phyloP scores from a whole-genome alignment of 2,113 vertebrate genomes.

The Ageneiosus marmoratus region DNA sequence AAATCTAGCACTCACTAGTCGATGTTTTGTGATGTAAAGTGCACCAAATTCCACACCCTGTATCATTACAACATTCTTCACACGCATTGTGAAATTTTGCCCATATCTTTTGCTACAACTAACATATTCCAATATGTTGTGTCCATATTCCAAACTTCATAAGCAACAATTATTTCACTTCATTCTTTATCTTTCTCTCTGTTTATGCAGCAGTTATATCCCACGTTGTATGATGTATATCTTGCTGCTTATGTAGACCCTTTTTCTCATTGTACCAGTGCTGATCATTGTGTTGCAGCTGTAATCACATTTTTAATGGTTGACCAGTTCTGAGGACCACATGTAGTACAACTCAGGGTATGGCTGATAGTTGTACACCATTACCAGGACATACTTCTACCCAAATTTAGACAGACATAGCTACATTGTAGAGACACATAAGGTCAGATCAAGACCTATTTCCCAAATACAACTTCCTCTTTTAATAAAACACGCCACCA shows the following conservation, averaged over 20 bases:
- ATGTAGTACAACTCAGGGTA: not conserved
- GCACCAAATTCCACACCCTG: no score
- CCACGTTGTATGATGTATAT: no score
- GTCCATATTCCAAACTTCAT: no score
- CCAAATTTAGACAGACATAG: not conserved
- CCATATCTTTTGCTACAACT: no score
- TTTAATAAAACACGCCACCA: not conserved
- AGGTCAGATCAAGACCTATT: slow-evolving; percentile 13
- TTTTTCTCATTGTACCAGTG: not conserved
- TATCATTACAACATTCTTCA: no score
- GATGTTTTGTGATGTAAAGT: no score
- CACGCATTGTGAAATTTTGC: no score
- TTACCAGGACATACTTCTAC: not conserved
- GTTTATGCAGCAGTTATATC: no score
- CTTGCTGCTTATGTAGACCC: not conserved
- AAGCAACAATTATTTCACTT: no score
- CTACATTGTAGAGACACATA: not conserved
- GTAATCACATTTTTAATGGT: slow-evolving; percentile 1
- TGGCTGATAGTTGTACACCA: not conserved
- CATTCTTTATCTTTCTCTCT: no score
- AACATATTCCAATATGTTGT: no score
- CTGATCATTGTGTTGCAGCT: not conserved
- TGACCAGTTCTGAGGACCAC: not conserved
- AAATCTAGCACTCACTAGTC: no score
- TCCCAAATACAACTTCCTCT: slow-evolving; percentile 27